These are phyloP conservation scores for Sinodicranocentrus sp. DNA, from an alignment of 2,888 invertebrate species.

Conservation along the genomic window DNA sequence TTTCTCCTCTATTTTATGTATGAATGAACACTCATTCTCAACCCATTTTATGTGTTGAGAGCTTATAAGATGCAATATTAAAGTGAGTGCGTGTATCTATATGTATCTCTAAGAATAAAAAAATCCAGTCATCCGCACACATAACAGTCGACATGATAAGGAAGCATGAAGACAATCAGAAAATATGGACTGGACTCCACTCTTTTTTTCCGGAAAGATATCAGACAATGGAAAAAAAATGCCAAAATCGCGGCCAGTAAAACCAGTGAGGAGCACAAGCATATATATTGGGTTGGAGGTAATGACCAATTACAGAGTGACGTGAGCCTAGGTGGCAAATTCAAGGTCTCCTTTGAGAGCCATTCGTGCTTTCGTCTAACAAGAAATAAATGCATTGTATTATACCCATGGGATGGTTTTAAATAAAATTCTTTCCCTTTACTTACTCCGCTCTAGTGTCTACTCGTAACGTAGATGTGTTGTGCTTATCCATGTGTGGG, in stretches of 20 bases:
- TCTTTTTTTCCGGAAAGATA: too few species aligned
- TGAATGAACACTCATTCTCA: too few species aligned
- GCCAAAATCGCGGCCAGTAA: not conserved
- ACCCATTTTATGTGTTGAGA: too few species aligned
- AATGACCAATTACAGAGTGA: slow-evolving; percentile 74
- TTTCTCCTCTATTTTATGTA: too few species aligned
- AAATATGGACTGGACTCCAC: too few species aligned
- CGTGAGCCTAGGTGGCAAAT: slow-evolving; percentile 70
- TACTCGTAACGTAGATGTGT: too few species aligned
- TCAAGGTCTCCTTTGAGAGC: slow-evolving; percentile 72
- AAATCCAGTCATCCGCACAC: too few species aligned
- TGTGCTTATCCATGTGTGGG: not conserved
- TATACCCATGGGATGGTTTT: slow-evolving; percentile 74
- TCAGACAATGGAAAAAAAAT: not conserved
- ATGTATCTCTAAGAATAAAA: not conserved
- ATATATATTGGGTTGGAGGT: slow-evolving; percentile 58
- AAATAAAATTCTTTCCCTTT: slow-evolving; percentile 66
- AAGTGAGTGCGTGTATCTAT: not conserved
- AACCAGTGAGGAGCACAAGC: not conserved
- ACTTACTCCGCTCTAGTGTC: slow-evolving; percentile 16
- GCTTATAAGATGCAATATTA: too few species aligned
- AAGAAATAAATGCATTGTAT: slow-evolving; percentile 75
- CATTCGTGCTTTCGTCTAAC: slow-evolving; percentile 75
- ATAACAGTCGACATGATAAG: too few species aligned
- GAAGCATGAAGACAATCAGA: too few species aligned